Percentiles rank a stretch among this genome's conserved stretches.
Conservation (phyloP, 2,888 invertebrate species). For the Drosophila mimetica region DNA sequence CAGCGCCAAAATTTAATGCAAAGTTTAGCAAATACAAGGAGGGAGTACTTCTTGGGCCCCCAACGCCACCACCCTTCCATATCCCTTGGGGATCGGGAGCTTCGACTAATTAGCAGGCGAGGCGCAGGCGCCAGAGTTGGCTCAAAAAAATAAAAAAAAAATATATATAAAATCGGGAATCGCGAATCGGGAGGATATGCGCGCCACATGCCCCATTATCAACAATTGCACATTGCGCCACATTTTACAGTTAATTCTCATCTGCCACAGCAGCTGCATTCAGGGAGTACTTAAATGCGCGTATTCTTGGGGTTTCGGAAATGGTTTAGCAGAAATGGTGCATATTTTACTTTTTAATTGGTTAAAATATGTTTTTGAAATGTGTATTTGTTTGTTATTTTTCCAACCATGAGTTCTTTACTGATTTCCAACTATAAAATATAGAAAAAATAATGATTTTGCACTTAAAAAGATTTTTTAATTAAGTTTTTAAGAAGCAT, state of each 20-base stretch:
- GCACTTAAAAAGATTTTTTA: too few species aligned
- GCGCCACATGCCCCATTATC: constrained; percentile 77
- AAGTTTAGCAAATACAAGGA: constrained; percentile 73
- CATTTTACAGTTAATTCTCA: constrained; percentile 75
- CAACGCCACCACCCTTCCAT: background rate
- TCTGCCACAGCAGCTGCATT: constrained; percentile 17
- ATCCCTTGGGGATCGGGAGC: constrained; percentile 16
- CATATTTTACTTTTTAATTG: background rate
- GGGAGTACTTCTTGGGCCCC: constrained; percentile 21
- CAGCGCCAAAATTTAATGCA: constrained; percentile 78
- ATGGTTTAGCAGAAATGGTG: background rate
- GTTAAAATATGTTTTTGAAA: background rate
- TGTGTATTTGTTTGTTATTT: too few species aligned
- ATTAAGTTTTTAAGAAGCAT: too few species aligned
- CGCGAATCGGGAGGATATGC: constrained; percentile 61
- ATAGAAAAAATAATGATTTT: too few species aligned
- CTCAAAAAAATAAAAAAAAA: background rate
- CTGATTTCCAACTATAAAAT: too few species aligned
- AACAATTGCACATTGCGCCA: constrained; percentile 77
- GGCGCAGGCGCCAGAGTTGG: constrained; percentile 71
- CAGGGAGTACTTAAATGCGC: constrained; percentile 1
- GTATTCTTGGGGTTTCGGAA: background rate
- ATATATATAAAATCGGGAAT: background rate
- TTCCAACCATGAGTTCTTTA: too few species aligned
- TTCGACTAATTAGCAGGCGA: constrained; percentile 67